These are phyloP conservation scores for Scylla paramamosain DNA, from an alignment of 1,140 invertebrate genomes.

Conservation along the genomic window DNA sequence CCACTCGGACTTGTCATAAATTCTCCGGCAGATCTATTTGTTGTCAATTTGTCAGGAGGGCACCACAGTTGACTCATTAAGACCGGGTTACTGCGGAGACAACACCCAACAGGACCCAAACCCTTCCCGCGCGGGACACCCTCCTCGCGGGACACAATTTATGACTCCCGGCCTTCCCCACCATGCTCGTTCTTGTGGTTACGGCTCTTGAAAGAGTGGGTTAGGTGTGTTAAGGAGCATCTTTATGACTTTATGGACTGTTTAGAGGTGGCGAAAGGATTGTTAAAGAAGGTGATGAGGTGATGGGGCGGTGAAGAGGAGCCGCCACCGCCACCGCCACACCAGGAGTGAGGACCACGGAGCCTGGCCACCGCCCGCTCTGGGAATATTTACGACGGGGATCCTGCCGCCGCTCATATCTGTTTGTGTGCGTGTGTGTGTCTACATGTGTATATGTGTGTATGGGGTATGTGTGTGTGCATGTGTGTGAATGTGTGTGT, in stretches of 20 bases:
- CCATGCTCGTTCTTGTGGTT: slow-evolving; percentile 67
- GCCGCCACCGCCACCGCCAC: neutral
- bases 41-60: slow-evolving; percentile 71
- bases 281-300: slow-evolving; percentile 69
- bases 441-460: slow-evolving; percentile 26
- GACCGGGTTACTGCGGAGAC: slow-evolving; percentile 67
- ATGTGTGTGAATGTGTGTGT: slow-evolving; percentile 31
- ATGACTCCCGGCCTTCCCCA: slow-evolving; percentile 70
- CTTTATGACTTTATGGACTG: slow-evolving; percentile 74
- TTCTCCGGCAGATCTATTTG: slow-evolving; percentile 59
- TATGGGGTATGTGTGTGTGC: slow-evolving; percentile 30
- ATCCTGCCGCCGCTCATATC: slow-evolving; percentile 53
- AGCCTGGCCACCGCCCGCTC: slow-evolving; percentile 34
- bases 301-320: neutral
- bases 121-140: slow-evolving; percentile 44
- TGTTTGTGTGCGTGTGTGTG: slow-evolving; percentile 42
- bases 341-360: neutral
- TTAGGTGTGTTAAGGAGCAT: slow-evolving; percentile 70
- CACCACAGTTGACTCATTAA: slow-evolving; percentile 72
- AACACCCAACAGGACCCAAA: slow-evolving; percentile 56
- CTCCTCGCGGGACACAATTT: slow-evolving; percentile 67
- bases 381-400: slow-evolving; percentile 59
- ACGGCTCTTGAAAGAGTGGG: slow-evolving; percentile 70
- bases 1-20: slow-evolving; percentile 38
- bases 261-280: slow-evolving; percentile 70